Conservation (phyloP, 2,888 invertebrate species). For the Thysanoteuthis rhombus region DNA sequence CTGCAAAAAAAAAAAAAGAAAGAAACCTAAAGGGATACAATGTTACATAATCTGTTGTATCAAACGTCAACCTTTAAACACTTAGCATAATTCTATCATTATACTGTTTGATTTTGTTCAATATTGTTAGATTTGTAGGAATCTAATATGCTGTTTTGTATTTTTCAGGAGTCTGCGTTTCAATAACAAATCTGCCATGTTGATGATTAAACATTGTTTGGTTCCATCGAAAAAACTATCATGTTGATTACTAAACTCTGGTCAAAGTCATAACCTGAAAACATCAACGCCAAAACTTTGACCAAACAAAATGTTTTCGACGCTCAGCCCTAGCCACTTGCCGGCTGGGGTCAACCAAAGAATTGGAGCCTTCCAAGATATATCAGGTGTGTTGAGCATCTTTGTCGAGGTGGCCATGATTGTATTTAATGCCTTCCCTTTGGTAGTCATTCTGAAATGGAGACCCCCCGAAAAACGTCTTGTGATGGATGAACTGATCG, state of each 20-base stretch:
- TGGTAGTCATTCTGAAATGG: conserved; percentile 45
- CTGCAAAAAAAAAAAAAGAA: no score
- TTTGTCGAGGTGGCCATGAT: conserved; percentile 48
- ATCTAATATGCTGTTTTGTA: background rate
- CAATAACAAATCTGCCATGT: background rate
- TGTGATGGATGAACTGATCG: conserved; percentile 51
- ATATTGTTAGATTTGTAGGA: background rate
- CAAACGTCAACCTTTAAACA: no score
- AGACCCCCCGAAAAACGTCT: conserved; percentile 44
- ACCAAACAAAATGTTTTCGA: background rate
- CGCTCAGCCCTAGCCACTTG: background rate
- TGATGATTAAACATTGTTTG: no score
- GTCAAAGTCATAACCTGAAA: background rate
- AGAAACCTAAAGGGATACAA: no score
- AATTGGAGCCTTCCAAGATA: conserved; percentile 34
- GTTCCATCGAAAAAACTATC: no score
- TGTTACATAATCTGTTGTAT: no score
- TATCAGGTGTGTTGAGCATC: conserved; percentile 50
- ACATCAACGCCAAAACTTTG: background rate
- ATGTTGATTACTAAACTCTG: background rate
- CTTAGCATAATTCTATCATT: no score
- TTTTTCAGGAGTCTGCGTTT: background rate
- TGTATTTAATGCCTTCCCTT: conserved; percentile 52
- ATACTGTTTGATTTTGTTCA: no score
- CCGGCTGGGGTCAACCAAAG: background rate